phyloP scores from a whole-genome alignment of 1,140 invertebrate species.

The Heliconius congener region DNA sequence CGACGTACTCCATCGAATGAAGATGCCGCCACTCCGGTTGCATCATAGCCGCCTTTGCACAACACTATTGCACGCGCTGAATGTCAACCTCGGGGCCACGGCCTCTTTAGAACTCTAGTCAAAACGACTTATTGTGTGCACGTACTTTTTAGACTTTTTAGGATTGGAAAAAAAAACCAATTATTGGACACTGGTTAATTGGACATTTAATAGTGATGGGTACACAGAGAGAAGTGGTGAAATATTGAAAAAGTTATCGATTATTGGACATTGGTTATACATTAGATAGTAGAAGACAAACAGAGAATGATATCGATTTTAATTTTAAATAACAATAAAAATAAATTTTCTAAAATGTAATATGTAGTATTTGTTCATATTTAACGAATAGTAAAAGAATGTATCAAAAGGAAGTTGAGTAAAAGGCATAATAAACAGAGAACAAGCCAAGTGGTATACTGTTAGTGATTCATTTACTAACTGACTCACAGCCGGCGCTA shows the following conservation, averaged over 20 bases:
- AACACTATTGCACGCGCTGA: constrained; percentile 66
- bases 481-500: constrained; percentile 71
- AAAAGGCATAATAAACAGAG: constrained; percentile 34
- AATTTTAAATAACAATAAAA: not conserved
- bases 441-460: constrained; percentile 61
- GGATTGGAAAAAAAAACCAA: not conserved
- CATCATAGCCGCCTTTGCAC: constrained; percentile 66
- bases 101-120: constrained; percentile 47
- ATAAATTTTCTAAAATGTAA: not conserved
- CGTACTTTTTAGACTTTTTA: not conserved
- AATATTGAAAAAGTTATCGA: no score
- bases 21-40: constrained; percentile 58
- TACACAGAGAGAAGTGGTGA: no score
- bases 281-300: no score
- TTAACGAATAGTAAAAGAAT: not conserved
- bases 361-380: not conserved
- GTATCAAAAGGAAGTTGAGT: not conserved
- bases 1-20: constrained; percentile 50
- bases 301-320: not conserved
- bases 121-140: constrained; percentile 35
- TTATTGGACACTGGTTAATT: not conserved
- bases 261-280: no score
- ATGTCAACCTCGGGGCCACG: constrained; percentile 65
- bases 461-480: constrained; percentile 57
- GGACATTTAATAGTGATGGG: no score